Percentiles rank a stretch among this genome's conserved stretches.
Evolutionary conservation across 2,113 vertebrate species (phyloP).

Genomic region (Benitochromis conjunctus): DNA sequence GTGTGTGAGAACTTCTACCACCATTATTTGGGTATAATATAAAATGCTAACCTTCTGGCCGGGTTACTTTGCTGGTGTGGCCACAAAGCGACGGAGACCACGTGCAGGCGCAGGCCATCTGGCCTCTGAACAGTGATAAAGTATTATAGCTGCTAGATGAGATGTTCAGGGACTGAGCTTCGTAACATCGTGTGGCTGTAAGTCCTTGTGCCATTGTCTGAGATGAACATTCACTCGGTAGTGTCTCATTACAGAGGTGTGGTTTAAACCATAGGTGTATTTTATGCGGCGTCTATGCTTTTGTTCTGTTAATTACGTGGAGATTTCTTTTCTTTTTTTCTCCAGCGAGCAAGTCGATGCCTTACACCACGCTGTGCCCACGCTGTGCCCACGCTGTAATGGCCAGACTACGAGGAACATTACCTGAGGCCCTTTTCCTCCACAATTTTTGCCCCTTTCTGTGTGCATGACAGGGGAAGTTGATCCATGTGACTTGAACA

Average conservation of each 20-base stretch:
- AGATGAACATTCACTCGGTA: background rate
- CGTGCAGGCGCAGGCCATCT: background rate
- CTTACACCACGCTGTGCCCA: background rate
- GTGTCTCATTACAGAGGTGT: background rate
- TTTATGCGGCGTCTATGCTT: background rate
- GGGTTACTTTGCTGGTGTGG: background rate
- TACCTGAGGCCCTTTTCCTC: conserved; percentile 14
- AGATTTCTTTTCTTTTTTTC: background rate
- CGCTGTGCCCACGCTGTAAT: too few relatives aligned
- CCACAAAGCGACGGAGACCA: background rate
- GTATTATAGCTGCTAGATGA: background rate
- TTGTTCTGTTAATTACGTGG: background rate
- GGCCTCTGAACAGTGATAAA: conserved; percentile 9
- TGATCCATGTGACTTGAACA: background rate
- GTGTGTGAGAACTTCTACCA: background rate
- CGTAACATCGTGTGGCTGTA: background rate
- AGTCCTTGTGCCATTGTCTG: background rate
- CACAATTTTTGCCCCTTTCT: background rate
- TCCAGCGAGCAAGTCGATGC: background rate
- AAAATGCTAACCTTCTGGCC: background rate
- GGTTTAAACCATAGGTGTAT: background rate
- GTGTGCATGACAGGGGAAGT: background rate
- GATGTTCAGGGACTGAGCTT: background rate
- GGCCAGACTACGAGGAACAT: background rate
- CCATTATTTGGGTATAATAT: background rate